Percentiles rank a stretch among this genome's conserved stretches.
These are phyloP conservation scores for Centropyge bicolor DNA, from an alignment of 2,797 vertebrate genomes.

Conservation along the genomic window DNA sequence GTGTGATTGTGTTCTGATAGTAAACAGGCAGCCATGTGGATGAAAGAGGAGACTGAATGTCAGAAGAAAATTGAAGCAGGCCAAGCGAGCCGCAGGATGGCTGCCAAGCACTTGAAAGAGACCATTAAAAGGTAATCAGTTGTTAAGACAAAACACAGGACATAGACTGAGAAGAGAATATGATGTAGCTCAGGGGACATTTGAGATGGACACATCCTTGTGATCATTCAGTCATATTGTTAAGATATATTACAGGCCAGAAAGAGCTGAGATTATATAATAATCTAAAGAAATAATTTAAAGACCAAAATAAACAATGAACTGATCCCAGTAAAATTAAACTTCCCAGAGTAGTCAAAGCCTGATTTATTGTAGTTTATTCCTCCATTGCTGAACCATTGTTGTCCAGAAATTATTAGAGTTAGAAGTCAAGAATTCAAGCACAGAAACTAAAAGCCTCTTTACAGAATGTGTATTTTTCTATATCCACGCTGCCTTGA, in stretches of 20 bases:
- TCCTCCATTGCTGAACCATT: not conserved
- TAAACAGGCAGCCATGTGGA: constrained; percentile 72
- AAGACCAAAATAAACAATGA: not conserved
- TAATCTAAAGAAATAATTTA: too few species aligned
- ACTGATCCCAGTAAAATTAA: not conserved
- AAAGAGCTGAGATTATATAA: constrained; percentile 8
- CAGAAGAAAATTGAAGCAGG: constrained; percentile 81
- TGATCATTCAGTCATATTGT: constrained; percentile 18
- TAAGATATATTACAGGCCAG: constrained; percentile 10
- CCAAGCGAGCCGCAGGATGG: constrained; percentile 77
- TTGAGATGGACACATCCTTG: constrained; percentile 26
- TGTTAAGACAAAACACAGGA: constrained; percentile 27
- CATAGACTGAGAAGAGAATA: constrained; percentile 24
- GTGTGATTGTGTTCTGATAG: constrained; percentile 71
- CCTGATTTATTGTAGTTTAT: not conserved
- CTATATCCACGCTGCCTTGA: not conserved
- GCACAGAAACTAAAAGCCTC: not conserved
- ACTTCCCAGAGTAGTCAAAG: not conserved
- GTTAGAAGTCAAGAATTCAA: not conserved
- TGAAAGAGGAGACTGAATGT: constrained; percentile 70
- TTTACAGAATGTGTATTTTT: not conserved
- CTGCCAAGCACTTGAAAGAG: constrained; percentile 87
- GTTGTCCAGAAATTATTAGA: not conserved
- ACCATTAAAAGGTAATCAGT: constrained; percentile 87
- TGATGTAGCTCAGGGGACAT: constrained; percentile 18